Percentiles rank a stretch among this genome's conserved stretches.
Conservation (phyloP, 2,797 vertebrate genomes). For the Manis pentadactyla region DNA sequence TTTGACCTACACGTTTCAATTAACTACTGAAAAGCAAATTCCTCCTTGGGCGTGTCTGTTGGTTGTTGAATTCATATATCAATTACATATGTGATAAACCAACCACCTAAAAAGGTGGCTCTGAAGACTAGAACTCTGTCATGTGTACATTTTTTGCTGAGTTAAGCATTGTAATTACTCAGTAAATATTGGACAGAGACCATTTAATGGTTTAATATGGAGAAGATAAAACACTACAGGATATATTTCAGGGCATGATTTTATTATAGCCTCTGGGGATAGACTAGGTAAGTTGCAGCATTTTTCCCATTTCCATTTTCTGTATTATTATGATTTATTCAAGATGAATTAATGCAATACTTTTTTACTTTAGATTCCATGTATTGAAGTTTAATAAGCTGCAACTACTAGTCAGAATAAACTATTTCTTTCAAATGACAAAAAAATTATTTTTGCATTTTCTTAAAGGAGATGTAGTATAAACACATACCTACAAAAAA, state of each 20-base stretch:
- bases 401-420: slow-evolving; percentile 39
- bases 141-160: neutral
- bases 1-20: neutral
- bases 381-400: slow-evolving; percentile 60
- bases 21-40: neutral
- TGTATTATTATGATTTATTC: slow-evolving; percentile 67
- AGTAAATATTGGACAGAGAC: neutral
- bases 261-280: slow-evolving; percentile 13
- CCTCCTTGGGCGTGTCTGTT: neutral
- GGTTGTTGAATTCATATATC: neutral
- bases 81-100: neutral
- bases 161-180: slow-evolving; percentile 8
- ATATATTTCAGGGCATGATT: slow-evolving; percentile 41
- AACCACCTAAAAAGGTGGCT: neutral
- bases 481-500: slow-evolving; percentile 23
- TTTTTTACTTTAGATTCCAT: slow-evolving; percentile 60
- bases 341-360: slow-evolving; percentile 62
- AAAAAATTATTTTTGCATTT: slow-evolving; percentile 21
- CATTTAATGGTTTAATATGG: slow-evolving; percentile 32
- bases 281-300: neutral
- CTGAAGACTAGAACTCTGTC: neutral
- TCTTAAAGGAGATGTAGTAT: slow-evolving; percentile 51
- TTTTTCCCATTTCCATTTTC: slow-evolving; percentile 51
- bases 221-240: slow-evolving; percentile 40
- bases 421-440: slow-evolving; percentile 60